Evolutionary conservation across 1,140 invertebrate genomes (phyloP).

Genomic region (Macrocentrus cingulum): DNA sequence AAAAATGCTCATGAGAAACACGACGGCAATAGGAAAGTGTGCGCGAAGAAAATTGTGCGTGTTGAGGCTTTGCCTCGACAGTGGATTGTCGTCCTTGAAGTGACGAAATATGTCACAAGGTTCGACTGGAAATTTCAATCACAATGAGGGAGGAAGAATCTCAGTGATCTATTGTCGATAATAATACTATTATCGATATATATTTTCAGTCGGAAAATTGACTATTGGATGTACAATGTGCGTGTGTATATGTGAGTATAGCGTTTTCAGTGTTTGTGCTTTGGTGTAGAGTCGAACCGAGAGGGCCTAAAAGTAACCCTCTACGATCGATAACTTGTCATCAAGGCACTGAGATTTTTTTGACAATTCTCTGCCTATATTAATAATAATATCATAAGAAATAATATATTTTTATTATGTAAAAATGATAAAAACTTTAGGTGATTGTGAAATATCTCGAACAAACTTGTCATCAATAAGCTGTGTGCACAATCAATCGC

Average conservation of each 20-base stretch:
- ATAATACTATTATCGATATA: background rate
- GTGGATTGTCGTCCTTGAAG: background rate
- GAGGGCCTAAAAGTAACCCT: conserved; percentile 18
- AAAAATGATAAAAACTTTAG: background rate
- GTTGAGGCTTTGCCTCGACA: background rate
- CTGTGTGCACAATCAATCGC: background rate
- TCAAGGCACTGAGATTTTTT: background rate
- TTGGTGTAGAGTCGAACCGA: background rate
- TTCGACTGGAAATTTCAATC: background rate
- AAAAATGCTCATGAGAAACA: background rate
- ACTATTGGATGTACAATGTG: background rate
- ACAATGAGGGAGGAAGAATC: too few species aligned
- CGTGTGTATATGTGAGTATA: background rate
- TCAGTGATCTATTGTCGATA: background rate
- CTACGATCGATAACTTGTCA: conserved; percentile 35
- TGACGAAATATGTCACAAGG: background rate
- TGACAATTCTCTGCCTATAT: too few species aligned
- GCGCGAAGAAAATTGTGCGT: background rate
- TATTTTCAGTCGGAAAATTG: too few species aligned
- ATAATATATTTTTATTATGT: background rate
- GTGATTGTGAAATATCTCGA: background rate
- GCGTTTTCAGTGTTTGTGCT: background rate
- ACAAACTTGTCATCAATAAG: background rate
- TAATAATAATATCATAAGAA: too few species aligned
- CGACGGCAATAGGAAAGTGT: too few species aligned